Conservation (phyloP, 2,113 vertebrate species). For the Takifugu flavidus region DNA sequence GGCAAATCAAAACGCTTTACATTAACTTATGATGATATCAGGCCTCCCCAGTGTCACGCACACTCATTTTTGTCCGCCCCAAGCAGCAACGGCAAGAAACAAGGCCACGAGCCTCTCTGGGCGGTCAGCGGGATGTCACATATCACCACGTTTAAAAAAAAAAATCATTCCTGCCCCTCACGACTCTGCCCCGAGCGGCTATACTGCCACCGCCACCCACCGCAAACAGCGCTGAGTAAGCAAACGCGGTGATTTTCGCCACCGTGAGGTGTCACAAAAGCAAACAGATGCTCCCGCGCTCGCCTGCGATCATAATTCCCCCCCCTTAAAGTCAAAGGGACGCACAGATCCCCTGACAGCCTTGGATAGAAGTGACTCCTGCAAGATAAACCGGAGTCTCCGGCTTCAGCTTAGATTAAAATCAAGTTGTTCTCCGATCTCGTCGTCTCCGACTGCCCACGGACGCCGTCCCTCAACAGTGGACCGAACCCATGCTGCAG, state of each 20-base stretch:
- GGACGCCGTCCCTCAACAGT: background rate
- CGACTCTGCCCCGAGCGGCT: too few relatives aligned
- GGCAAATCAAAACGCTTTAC: background rate
- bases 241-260: too few relatives aligned
- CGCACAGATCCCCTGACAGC: background rate
- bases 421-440: background rate
- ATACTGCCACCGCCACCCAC: too few relatives aligned
- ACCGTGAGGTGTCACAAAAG: too few relatives aligned
- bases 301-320: too few relatives aligned
- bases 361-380: background rate
- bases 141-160: background rate
- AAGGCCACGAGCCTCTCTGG: conserved; percentile 12
- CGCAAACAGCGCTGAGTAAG: too few relatives aligned
- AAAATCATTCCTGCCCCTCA: too few relatives aligned
- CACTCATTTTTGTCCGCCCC: conserved; percentile 3
- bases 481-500: too few relatives aligned
- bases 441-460: too few relatives aligned
- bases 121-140: conserved; percentile 8
- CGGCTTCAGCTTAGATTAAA: background rate
- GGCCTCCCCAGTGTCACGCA: background rate
- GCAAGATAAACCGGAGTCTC: background rate
- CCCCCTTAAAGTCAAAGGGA: background rate
- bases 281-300: too few relatives aligned
- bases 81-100: conserved; percentile 20
- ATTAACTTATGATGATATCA: background rate